Evolutionary conservation across 2,113 vertebrate genomes (phyloP), one percentile per base, ranked within the genome.

Genomic region (Pelobates fuscus): DNA sequence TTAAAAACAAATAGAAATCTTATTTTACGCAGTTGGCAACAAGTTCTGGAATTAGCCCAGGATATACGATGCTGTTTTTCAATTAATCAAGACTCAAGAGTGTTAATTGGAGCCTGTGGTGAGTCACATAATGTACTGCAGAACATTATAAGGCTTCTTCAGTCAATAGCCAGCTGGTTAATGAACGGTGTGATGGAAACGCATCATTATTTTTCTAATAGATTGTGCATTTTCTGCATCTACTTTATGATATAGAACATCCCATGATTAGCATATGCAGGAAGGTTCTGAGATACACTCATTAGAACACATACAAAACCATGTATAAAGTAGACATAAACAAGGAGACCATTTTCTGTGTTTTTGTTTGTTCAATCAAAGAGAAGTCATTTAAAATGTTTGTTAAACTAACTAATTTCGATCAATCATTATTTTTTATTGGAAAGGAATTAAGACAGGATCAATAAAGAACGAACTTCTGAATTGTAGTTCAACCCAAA

Each of bases 81-180:
- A 60, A 10, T 61, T 68, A 68, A 77, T 75, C 37, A 68, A 52
- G 20, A 68, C 67, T 75, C 37, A 68, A 52, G 20, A 61, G 32
- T 68, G 64, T 68, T 76, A 67, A 77, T 68, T 77, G 65, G 65
- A 52, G 11, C n/a, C 64, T 8, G 37, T 15, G 10, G 41, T 77
- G 73, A 68, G 41, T 68, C 65, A 77, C 64, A 58, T 67, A 73
- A n/a, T n/a, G n/a, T n/a, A n/a, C n/a, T 29, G 67, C 52, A 59
- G 8, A 14, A 27, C 5, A 61, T 68, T 68, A 30, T 52, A 32
- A 25, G 27, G 55, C n/a, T 32, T 29, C 64, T n/a, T 68, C 27
- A 58, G 43, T 67, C 63, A 59, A 25, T 8, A 75, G 37, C 62
- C 71, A 76, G 73, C 65, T 68, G 73, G 41, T 20, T 61, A 60